Evolutionary conservation across 2,113 vertebrate genomes (phyloP).

Genomic region (Quiscalus mexicanus): DNA sequence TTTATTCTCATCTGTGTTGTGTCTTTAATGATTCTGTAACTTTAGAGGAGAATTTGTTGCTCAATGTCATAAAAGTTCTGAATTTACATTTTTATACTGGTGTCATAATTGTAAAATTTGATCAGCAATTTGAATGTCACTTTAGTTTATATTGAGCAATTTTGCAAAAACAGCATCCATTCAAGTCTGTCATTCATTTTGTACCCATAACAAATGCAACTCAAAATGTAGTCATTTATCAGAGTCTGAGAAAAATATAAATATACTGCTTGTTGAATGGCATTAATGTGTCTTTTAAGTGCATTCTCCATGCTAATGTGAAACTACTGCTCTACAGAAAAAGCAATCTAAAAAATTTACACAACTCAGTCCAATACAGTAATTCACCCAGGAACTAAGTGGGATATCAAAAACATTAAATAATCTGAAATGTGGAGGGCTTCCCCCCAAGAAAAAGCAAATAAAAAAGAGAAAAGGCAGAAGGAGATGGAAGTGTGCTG

Average conservation of each 20-base stretch:
- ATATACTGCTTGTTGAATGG: slow-evolving; percentile 7
- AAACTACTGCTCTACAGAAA: slow-evolving; percentile 9
- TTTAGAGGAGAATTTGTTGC: neutral
- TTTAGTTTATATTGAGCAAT: slow-evolving; percentile 46
- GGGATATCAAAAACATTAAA: neutral
- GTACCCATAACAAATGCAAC: slow-evolving; percentile 21
- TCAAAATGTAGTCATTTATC: slow-evolving; percentile 34
- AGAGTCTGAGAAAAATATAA: slow-evolving; percentile 42
- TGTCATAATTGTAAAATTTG: slow-evolving; percentile 42
- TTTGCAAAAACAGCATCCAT: slow-evolving; percentile 22
- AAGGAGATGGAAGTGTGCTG: neutral
- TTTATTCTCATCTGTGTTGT: neutral
- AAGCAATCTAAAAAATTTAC: slow-evolving; percentile 22
- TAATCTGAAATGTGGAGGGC: neutral
- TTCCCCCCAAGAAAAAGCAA: neutral
- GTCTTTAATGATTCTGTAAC: neutral
- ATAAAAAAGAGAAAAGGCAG: neutral
- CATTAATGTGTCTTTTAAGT: slow-evolving; percentile 28
- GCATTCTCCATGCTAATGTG: slow-evolving; percentile 12
- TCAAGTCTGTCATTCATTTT: slow-evolving; percentile 50
- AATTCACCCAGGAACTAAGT: neutral
- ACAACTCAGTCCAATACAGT: neutral
- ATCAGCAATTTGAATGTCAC: slow-evolving; percentile 55
- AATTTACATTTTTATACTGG: slow-evolving; percentile 50
- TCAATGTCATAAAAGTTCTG: neutral